These are phyloP conservation scores for Caerostris extrusa DNA, from an alignment of 1,140 invertebrate genomes.

Conservation along the genomic window DNA sequence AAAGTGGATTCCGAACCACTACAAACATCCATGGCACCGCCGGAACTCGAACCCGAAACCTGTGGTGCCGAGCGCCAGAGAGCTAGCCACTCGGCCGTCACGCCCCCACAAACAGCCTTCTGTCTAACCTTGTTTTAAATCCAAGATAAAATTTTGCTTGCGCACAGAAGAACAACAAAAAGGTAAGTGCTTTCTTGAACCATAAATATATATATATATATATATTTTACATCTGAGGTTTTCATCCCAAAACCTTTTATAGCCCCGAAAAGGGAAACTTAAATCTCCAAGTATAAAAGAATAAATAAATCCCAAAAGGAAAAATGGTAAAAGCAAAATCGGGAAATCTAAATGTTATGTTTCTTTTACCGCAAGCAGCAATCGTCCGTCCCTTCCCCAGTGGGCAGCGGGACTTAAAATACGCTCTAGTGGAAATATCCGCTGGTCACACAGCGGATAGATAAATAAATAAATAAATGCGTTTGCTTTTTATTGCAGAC, in stretches of 20 bases:
- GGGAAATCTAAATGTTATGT: conserved; percentile 20
- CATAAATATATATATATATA: too few species aligned
- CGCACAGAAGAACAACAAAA: background rate
- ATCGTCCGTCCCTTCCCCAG: background rate
- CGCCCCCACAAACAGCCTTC: background rate
- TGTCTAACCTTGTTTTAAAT: background rate
- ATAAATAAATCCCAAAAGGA: background rate
- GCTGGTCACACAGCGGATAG: background rate
- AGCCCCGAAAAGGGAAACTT: background rate
- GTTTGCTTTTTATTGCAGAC: background rate
- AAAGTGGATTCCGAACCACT: too few species aligned
- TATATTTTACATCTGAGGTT: background rate
- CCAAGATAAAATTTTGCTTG: background rate
- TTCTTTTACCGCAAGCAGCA: background rate
- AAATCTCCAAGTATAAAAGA: background rate
- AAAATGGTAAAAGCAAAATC: conserved; percentile 4
- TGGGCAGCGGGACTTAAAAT: background rate
- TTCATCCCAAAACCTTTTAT: background rate
- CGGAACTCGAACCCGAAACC: too few species aligned
- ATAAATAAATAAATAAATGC: conserved; percentile 7
- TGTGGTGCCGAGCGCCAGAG: too few species aligned
- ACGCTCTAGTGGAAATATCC: background rate
- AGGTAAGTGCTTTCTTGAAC: background rate
- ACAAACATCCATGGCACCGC: too few species aligned
- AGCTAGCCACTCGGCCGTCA: too few species aligned